Base-by-base conservation (phyloP, 2,113 vertebrate species). In the Euleptes europaea region DNA sequence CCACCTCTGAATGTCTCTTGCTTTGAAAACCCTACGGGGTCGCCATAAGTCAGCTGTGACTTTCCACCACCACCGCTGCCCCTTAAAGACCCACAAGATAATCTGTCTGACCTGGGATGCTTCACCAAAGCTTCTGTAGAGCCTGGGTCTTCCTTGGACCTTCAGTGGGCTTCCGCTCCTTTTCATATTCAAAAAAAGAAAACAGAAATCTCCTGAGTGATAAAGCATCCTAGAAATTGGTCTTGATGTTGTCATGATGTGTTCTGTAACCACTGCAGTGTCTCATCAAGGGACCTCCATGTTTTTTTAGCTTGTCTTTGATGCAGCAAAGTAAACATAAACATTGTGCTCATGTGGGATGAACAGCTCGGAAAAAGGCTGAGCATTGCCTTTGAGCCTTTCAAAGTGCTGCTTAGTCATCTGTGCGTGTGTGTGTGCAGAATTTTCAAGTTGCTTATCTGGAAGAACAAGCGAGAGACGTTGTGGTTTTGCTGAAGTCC, bases 111-210 rank as follows among this genome's bases (percentile, higher is more conserved):
- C 60, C 26, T 63, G 23, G 23, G 7, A 10, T 7, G 14, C 38
- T 49, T 38, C 33, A 47, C 47, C 21, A 10, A 40, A 15, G 33
- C 17, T 15, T 17, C 28, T 60, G 44, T 77, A 60, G 60, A 13
- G 44, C 85, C 85, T 83, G 33, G 44, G 38, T 88, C 44, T 31
- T 65, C 66, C 44, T 69, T 63, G 35, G 78, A 74, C 77, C 54
- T 79, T 47, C n/a, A 49, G 8, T 42, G 23, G 66, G 12, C 44
- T 26, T 85, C 70, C 47, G 60, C 47, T 60, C 47, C 5, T 54
- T 88, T 66, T 84, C 40, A 23, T 67, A 71, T 80, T 83, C 75
- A 66, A 84, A 78, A 38, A 31, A 31, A 33, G 76, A 83, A 19
- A 21, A 1, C 3, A 44, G 31, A 66, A 33, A 5, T 2, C 19